Evolutionary conservation across 92 coral and sea anemone genomes (phyloP).

Genomic region (Epizoanthus fatuus): DNA sequence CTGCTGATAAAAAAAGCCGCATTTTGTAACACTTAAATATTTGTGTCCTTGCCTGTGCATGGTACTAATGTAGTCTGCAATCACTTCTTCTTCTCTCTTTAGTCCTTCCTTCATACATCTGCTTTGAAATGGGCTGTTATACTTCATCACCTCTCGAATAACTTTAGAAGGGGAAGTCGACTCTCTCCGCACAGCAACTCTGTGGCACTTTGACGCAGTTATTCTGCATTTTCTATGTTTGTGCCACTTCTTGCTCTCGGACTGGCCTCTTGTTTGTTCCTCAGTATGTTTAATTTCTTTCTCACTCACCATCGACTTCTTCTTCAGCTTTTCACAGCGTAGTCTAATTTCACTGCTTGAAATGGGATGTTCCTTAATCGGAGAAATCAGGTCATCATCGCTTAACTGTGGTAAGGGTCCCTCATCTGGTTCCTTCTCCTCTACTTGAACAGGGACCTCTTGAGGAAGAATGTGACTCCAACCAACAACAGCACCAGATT

Average conservation of each 20-base stretch:
- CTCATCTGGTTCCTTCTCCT: no score
- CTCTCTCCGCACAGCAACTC: slow-evolving; percentile 4
- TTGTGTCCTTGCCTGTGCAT: slow-evolving; percentile 14
- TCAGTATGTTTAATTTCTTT: slow-evolving; percentile 47
- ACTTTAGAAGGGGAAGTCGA: slow-evolving; percentile 61
- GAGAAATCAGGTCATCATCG: no score
- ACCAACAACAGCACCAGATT: no score
- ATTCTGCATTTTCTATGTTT: slow-evolving; percentile 37
- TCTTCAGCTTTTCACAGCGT: slow-evolving; percentile 45
- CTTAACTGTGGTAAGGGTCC: no score
- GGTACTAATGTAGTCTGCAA: slow-evolving; percentile 9
- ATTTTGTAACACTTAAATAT: slow-evolving; percentile 26
- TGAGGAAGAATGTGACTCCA: no score
- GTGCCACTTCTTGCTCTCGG: slow-evolving; percentile 45
- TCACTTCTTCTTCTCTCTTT: slow-evolving; percentile 36
- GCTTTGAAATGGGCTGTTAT: slow-evolving; percentile 40
- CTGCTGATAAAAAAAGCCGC: slow-evolving; percentile 54
- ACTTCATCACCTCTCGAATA: neutral
- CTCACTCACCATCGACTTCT: slow-evolving; percentile 29
- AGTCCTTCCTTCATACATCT: slow-evolving; percentile 50
- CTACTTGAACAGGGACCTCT: no score
- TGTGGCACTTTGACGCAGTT: neutral
- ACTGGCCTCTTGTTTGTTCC: slow-evolving; percentile 54
- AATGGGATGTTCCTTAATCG: no score
- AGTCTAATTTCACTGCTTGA: neutral